phyloP scores from a whole-genome alignment of 2,888 invertebrate genomes.

The Malthinus flaveolus region DNA sequence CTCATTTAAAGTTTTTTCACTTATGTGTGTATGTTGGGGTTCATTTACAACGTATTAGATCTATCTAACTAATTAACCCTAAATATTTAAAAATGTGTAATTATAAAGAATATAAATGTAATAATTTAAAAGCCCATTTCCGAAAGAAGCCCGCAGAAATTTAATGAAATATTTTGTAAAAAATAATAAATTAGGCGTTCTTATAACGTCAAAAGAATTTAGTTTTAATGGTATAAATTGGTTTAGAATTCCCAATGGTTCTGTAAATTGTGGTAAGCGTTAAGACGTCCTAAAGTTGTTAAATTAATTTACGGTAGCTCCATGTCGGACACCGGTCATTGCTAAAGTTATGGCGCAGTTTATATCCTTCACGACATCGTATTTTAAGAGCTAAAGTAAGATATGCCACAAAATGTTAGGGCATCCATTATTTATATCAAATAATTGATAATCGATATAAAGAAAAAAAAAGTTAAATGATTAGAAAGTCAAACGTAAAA shows the following conservation, averaged over 20 bases:
- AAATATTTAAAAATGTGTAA: too few species aligned
- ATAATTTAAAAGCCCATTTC: too few species aligned
- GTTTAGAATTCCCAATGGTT: conserved; percentile 43
- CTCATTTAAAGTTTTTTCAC: too few species aligned
- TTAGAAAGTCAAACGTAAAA: conserved; percentile 11
- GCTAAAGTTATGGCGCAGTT: conserved; percentile 48
- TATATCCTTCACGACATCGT: conserved; percentile 28
- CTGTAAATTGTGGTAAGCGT: conserved; percentile 54
- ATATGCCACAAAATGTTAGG: conserved; percentile 15
- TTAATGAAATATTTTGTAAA: too few species aligned
- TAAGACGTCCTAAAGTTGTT: conserved; percentile 54
- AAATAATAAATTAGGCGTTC: too few species aligned
- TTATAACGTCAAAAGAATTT: conserved; percentile 11
- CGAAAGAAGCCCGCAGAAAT: too few species aligned
- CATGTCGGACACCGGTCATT: conserved; percentile 54
- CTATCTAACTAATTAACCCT: too few species aligned
- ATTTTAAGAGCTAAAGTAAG: conserved; percentile 19
- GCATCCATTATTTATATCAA: conserved; percentile 12
- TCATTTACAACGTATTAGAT: too few species aligned
- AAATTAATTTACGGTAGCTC: conserved; percentile 55
- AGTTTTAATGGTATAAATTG: conserved; percentile 35
- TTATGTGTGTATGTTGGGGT: too few species aligned
- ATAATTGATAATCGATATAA: conserved; percentile 23
- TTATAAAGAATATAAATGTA: too few species aligned
- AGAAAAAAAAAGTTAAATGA: conserved; percentile 11